A percentile compares a stretch with the other conserved stretches of the same genome.
Conservation (phyloP, 1,140 invertebrate species). For the Sitophilus oryzae region DNA sequence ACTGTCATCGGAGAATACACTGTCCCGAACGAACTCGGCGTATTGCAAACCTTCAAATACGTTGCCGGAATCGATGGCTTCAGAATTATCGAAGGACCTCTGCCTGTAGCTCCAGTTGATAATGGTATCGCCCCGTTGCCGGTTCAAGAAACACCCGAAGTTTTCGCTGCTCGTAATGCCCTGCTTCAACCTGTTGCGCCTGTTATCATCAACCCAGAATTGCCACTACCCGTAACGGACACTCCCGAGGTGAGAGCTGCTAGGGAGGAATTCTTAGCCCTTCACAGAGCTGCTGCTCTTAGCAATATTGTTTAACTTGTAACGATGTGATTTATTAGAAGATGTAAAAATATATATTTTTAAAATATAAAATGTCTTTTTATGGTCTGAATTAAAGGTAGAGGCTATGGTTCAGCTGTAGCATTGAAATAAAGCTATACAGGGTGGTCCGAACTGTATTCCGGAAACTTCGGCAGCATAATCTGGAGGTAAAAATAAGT, state of each 20-base stretch:
- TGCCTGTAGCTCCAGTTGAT: not conserved
- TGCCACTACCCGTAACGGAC: not conserved
- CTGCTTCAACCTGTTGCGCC: not conserved
- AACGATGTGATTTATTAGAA: too few species aligned
- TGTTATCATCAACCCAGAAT: not conserved
- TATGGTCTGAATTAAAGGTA: too few species aligned
- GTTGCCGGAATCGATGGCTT: conserved; percentile 16
- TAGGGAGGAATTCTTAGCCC: conserved; percentile 10
- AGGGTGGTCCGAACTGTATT: too few species aligned
- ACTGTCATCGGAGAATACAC: conserved; percentile 17
- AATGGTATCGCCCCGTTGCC: not conserved
- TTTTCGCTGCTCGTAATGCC: not conserved
- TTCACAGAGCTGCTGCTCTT: not conserved
- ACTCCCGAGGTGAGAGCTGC: conserved; percentile 20
- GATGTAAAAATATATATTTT: too few species aligned
- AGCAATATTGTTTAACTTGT: too few species aligned
- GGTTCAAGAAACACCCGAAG: not conserved
- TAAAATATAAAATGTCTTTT: too few species aligned
- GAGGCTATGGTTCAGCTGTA: too few species aligned
- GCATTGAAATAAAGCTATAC: too few species aligned
- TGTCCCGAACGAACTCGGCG: conserved; percentile 1
- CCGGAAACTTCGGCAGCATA: too few species aligned
- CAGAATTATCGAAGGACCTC: conserved; percentile 14
- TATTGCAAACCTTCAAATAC: conserved; percentile 6
- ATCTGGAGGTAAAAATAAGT: too few species aligned